Evolutionary conservation across 2,113 vertebrate species (phyloP).

Genomic region (Rhombomys opimus): DNA sequence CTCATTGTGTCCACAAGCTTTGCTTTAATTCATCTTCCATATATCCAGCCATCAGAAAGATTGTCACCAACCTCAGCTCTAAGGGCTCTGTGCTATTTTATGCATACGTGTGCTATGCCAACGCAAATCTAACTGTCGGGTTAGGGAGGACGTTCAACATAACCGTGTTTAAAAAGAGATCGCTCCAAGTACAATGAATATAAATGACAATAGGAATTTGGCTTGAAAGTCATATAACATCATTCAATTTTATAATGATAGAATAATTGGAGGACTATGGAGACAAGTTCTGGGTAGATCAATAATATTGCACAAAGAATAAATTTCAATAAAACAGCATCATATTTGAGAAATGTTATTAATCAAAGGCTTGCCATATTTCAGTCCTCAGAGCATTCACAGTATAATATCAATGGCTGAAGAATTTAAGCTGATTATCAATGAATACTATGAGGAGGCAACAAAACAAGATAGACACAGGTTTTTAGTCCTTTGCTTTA

Average conservation of each 20-base stretch:
- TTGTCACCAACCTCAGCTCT: slow-evolving; percentile 65
- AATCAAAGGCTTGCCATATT: background rate
- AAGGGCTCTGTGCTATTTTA: slow-evolving; percentile 67
- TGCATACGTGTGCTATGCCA: slow-evolving; percentile 53
- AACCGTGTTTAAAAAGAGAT: slow-evolving; percentile 60
- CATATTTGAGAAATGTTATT: slow-evolving; percentile 66
- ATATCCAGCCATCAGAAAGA: slow-evolving; percentile 60
- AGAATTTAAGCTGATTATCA: slow-evolving; percentile 23
- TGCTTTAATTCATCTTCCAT: slow-evolving; percentile 77
- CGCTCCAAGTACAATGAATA: slow-evolving; percentile 58
- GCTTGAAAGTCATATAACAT: slow-evolving; percentile 65
- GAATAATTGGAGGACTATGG: slow-evolving; percentile 11
- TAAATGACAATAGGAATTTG: slow-evolving; percentile 64
- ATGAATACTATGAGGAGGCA: slow-evolving; percentile 57
- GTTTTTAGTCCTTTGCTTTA: background rate
- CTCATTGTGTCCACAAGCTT: slow-evolving; percentile 77
- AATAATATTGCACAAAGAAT: slow-evolving; percentile 61
- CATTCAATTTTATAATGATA: slow-evolving; percentile 68
- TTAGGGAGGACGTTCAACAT: slow-evolving; percentile 60
- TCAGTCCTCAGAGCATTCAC: slow-evolving; percentile 36
- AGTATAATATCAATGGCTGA: background rate
- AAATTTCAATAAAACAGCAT: slow-evolving; percentile 51
- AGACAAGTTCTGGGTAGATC: slow-evolving; percentile 58
- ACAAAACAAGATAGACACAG: slow-evolving; percentile 26
- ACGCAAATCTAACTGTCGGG: slow-evolving; percentile 56